Base-by-base conservation (phyloP, 2,888 invertebrate genomes). In the Erebia ligea region DNA sequence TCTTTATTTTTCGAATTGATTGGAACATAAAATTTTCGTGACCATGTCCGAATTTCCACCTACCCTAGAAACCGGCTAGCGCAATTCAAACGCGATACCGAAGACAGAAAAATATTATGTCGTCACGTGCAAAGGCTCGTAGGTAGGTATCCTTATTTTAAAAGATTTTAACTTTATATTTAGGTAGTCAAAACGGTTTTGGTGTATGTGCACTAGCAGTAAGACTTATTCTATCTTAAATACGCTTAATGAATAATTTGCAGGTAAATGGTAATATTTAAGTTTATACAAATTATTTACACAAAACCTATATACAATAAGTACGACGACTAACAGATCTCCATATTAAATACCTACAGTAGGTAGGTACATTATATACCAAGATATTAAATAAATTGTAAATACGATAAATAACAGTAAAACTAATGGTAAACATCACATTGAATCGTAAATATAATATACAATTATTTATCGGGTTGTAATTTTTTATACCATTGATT, bases 351-450 rank as follows among this genome's bases (percentile, higher is more conserved):
- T 70, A 79, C n/a, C n/a, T n/a, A n/a, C n/a, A n/a, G n/a, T n/a
- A 77, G 78, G 76, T 79, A 21, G 56, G 11, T 21, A 13, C 21
- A 77, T 76, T 79, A 77, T 75, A 78, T 76, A 50, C 25, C 21
- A 76, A 70, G 73, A 67, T 72, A 73, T 78, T 76, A 78, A 76
- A 69, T 76, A 74, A 76, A 76, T 75, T 68, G 63, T 73, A 75
- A 75, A 62, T 74, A 76, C 50, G 74, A 71, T 72, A 73, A 74
- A 78, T 76, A 76, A 80, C 71, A 70, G 74, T 79, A 77, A 77
- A 84, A 82, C 85, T 90, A 89, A 84, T 90, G 90, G 90, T 90
- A 86, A 90, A 85, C 87, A 86, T 89, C 87, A 86, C 85, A 84
- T 81, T 79, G 76, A 76, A 78, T 77, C 50, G 64, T 70, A 72